Evolutionary conservation across 2,888 invertebrate species (phyloP).

Genomic region (Gastracanthus pulcherrimus): DNA sequence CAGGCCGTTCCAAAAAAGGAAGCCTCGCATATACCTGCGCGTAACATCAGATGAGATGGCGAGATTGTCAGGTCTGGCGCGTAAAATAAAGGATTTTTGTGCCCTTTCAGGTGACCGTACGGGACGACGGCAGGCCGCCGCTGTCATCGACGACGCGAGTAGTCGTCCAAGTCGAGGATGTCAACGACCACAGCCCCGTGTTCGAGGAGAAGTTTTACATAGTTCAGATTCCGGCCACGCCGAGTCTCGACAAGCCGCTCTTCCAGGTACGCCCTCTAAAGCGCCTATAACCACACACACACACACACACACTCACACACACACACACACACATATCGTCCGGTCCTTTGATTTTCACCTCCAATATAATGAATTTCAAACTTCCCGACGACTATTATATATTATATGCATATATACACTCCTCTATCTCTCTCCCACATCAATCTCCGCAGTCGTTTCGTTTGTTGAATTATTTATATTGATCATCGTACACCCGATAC

Average conservation of each 20-base stretch:
- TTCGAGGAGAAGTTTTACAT: conserved; percentile 91
- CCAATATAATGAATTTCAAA: no score
- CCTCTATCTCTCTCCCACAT: not conserved
- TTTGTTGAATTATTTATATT: not conserved
- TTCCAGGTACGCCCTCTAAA: conserved; percentile 79
- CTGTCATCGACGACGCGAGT: conserved; percentile 89
- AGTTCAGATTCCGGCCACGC: conserved; percentile 85
- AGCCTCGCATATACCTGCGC: no score
- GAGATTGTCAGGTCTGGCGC: no score
- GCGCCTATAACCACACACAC: no score
- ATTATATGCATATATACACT: not conserved
- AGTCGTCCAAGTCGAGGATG: conserved; percentile 88
- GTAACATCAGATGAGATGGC: no score
- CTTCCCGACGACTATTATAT: no score
- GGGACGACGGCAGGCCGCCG: conserved; percentile 87
- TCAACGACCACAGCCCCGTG: conserved; percentile 93
- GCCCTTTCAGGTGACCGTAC: conserved; percentile 82
- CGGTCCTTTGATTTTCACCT: no score
- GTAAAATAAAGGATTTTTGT: not conserved
- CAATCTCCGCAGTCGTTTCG: not conserved
- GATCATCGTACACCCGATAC: not conserved
- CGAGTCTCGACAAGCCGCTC: conserved; percentile 79
- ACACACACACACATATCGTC: not conserved
- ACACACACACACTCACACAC: not conserved
- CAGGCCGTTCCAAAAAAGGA: no score